Evolutionary conservation across 2,113 vertebrate species (phyloP).

Genomic region (Athene cunicularia): DNA sequence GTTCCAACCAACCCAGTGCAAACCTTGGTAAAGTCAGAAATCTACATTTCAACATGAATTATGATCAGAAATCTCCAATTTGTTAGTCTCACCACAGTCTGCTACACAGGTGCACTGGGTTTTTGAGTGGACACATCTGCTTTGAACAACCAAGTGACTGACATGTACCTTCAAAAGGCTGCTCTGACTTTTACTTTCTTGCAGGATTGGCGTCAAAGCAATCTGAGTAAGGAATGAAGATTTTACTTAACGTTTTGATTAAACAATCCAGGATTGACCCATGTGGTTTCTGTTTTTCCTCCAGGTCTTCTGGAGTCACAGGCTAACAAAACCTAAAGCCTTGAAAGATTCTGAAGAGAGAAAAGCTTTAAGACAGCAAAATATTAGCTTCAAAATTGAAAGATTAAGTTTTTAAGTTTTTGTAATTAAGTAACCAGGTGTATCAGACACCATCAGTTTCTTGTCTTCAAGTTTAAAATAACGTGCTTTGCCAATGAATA

Average conservation of each 20-base stretch:
- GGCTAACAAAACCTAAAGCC: background rate
- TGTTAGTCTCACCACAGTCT: background rate
- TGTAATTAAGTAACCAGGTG: background rate
- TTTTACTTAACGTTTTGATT: background rate
- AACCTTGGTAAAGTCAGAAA: background rate
- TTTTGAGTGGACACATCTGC: background rate
- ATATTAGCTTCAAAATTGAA: background rate
- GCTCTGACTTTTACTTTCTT: background rate
- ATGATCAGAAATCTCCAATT: background rate
- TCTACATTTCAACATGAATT: background rate
- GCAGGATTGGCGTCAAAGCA: background rate
- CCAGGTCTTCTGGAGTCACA: background rate
- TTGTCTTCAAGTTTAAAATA: background rate
- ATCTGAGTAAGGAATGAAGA: background rate
- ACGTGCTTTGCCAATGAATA: background rate
- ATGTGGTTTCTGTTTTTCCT: background rate
- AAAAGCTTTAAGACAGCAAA: background rate
- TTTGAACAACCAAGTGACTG: background rate
- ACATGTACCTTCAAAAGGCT: background rate
- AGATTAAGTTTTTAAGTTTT: background rate
- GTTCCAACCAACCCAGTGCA: background rate
- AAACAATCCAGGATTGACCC: background rate
- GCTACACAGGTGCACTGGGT: background rate
- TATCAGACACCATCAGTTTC: background rate
- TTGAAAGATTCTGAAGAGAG: background rate